Conservation (phyloP, 2,888 invertebrate genomes). For the Diarsia dahlii region DNA sequence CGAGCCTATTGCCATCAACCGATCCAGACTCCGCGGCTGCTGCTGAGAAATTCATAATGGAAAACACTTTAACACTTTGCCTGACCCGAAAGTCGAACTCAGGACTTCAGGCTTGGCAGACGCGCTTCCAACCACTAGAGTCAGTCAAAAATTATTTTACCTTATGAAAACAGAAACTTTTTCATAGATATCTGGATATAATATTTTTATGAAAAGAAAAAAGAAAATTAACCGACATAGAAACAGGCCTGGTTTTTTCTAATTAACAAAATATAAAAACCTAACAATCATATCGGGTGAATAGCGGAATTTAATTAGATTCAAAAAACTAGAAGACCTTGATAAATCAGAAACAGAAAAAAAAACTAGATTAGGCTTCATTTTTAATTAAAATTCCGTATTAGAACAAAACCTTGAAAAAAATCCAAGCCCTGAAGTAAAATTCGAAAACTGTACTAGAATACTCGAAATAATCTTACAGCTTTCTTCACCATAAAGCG, state of each 20-base stretch:
- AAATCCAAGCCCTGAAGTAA: not conserved
- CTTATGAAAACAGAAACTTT: too few species aligned
- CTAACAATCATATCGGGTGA: not conserved
- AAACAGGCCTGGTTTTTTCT: not conserved
- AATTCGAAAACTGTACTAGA: not conserved
- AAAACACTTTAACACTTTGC: too few species aligned
- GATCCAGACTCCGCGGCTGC: too few species aligned
- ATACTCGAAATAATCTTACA: not conserved
- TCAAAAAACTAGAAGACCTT: too few species aligned
- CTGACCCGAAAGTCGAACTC: too few species aligned
- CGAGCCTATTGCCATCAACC: too few species aligned
- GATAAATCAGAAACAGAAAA: not conserved
- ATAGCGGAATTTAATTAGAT: not conserved
- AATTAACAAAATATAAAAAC: not conserved
- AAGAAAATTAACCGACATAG: not conserved
- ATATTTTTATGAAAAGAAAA: not conserved
- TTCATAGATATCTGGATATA: too few species aligned
- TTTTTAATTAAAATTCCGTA: not conserved
- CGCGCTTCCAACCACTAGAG: too few species aligned
- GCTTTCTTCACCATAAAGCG: constrained; percentile 20
- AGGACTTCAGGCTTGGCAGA: too few species aligned
- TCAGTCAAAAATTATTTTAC: too few species aligned
- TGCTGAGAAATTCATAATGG: too few species aligned
- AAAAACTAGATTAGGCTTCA: not conserved
- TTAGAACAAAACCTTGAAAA: not conserved